Evolutionary conservation across 2,113 vertebrate genomes (phyloP), one percentile per base, ranked within the genome.

Genomic region (Aythya baeri): DNA sequence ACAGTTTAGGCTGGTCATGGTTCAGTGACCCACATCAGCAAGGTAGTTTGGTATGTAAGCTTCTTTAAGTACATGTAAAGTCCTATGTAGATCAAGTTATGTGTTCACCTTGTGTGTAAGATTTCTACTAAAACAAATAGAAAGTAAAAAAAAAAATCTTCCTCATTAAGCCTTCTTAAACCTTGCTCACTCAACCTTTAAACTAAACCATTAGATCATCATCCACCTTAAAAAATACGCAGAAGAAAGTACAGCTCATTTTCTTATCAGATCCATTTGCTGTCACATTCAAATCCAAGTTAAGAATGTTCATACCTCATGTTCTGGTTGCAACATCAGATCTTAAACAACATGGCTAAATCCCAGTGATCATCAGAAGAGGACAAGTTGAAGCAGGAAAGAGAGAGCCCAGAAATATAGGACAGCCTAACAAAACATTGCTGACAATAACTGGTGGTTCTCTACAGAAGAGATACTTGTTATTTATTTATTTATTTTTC

Each of bases 331-430:
- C 85, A 61, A 83, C 63, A 80, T 41, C 72, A 75, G 63, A 70
- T 43, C 67, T 76, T 70, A 49, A 17, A 63, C 46, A 83, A 50
- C 61, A 50, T 0, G 0, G 11, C 44, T 89, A 68, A 78, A 75
- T 41, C 34, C 63, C 34, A 38, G 49, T 90, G 94, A 94, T 95
- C 44, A 63, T 88, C 43, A 85, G 93, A 92, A 91, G n/a, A 93
- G 94, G 54, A 78, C 34, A 94, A 68, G 18, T 38, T 78, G 70
- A 90, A 84, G 52, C 38, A 75, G 44, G 5, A 43, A 49, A 54
- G 67, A 77, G 63, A 77, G 46, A 88, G 63, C 91, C 77, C 72
- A 86, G 88, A 91, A 96, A 86, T 67, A 66, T 52, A 86, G 41
- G 43, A 32, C n/a, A 86, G 55, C 78, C 77, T 31, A 83, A 91